A percentile compares a stretch with the other conserved stretches of the same genome.
Conservation (phyloP, 53 echinoderm and acorn worm genomes). For the Luidia sarsii region DNA sequence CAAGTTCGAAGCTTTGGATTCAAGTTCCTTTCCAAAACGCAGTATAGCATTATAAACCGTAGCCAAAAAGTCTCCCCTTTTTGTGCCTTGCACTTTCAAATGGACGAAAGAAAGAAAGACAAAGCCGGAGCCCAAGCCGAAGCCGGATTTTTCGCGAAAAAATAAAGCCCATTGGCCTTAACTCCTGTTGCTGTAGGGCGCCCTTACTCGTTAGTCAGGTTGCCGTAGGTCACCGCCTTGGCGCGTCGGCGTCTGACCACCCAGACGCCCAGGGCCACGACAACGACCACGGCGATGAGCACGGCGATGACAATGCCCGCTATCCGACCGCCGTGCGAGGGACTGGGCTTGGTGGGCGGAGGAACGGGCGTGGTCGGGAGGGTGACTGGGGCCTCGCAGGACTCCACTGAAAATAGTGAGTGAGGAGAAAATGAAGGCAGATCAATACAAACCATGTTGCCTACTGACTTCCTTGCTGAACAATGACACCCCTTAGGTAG, state of each 20-base stretch:
- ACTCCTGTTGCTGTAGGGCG: too few relatives aligned
- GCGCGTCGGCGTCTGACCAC: not conserved
- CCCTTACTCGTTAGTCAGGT: too few relatives aligned
- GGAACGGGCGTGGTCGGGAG: not conserved
- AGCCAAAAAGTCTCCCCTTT: too few relatives aligned
- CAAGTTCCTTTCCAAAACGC: too few relatives aligned
- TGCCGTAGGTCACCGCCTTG: not conserved
- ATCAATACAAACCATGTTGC: not conserved
- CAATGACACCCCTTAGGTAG: not conserved
- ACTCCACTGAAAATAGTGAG: not conserved
- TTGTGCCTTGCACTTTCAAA: too few relatives aligned
- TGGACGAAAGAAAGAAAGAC: too few relatives aligned
- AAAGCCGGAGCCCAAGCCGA: too few relatives aligned
- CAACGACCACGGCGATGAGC: not conserved
- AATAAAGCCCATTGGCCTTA: too few relatives aligned
- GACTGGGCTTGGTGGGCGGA: constrained; percentile 1
- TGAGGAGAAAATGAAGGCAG: not conserved
- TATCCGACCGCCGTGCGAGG: constrained; percentile 1
- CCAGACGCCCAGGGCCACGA: not conserved
- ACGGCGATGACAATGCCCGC: constrained; percentile 23
- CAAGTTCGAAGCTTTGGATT: too few relatives aligned
- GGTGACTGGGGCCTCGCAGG: not conserved
- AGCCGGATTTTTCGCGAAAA: too few relatives aligned
- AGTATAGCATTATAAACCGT: too few relatives aligned
- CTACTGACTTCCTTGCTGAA: not conserved